Evolutionary conservation across 35 echinoderm and acorn worm species (phyloP).

Genomic region (Amphiura filiformis): DNA sequence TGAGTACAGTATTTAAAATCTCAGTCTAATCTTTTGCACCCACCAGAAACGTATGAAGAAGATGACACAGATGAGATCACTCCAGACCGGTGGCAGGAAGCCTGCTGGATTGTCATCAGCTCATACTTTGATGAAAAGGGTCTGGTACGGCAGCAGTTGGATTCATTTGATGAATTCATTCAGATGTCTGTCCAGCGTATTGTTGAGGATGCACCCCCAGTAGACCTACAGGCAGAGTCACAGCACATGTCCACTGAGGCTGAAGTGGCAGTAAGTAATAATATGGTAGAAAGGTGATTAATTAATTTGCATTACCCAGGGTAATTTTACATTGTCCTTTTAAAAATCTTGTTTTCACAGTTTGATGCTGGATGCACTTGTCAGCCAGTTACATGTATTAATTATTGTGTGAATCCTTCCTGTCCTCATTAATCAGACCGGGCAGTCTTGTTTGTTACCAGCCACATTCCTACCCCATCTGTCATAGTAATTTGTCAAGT

Average conservation of each 20-base stretch:
- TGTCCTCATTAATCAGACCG: too few species aligned
- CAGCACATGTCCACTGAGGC: slow-evolving; percentile 79
- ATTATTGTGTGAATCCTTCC: too few species aligned
- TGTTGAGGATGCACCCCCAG: slow-evolving; percentile 87
- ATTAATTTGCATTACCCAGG: too few species aligned
- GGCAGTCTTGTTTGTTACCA: too few species aligned
- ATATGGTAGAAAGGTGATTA: too few species aligned
- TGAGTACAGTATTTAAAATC: background rate
- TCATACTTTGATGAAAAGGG: slow-evolving; percentile 99
- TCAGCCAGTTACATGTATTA: too few species aligned
- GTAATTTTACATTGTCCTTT: too few species aligned
- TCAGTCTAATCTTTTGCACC: background rate
- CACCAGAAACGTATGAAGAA: slow-evolving; percentile 49
- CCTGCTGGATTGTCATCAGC: slow-evolving; percentile 97
- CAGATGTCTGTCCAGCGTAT: slow-evolving; percentile 98
- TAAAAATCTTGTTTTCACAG: too few species aligned
- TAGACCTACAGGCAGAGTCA: slow-evolving; percentile 86
- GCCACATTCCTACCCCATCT: too few species aligned
- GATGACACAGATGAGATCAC: slow-evolving; percentile 90
- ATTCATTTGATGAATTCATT: slow-evolving; percentile 95
- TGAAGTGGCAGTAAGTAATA: slow-evolving; percentile 82
- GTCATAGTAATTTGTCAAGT: too few species aligned
- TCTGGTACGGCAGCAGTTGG: slow-evolving; percentile 84
- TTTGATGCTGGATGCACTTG: too few species aligned
- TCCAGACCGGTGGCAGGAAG: slow-evolving; percentile 74